phyloP scores from a whole-genome alignment of 2,797 vertebrate genomes.

The Oryzias dopingdopingensis region DNA sequence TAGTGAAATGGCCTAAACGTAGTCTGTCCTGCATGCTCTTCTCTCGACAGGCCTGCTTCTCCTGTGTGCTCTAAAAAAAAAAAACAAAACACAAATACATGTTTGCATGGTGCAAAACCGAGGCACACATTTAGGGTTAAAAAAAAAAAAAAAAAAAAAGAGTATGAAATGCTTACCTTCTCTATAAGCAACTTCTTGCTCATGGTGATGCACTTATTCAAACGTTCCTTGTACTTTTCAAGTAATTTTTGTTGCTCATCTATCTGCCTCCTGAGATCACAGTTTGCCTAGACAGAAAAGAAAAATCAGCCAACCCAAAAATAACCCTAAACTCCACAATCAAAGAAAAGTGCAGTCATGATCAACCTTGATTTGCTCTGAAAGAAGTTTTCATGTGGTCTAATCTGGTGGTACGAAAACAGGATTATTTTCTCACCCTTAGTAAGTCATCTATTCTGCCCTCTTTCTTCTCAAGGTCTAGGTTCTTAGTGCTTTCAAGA shows the following conservation, averaged over 20 bases:
- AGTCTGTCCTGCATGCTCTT: conserved; percentile 99
- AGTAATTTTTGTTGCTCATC: conserved; percentile 99
- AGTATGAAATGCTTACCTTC: conserved; percentile 79
- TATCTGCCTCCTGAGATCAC: conserved; percentile 99
- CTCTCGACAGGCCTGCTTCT: conserved; percentile 96
- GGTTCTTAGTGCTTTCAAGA: conserved; percentile 98
- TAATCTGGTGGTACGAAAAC: background rate
- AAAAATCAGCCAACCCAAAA: background rate
- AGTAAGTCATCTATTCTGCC: conserved; percentile 98
- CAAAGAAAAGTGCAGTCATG: background rate
- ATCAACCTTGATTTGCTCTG: background rate
- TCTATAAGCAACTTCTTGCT: conserved; percentile 99
- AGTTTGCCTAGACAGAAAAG: conserved; percentile 85
- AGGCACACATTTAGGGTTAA: background rate
- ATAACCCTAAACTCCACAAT: background rate
- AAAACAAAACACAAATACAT: background rate
- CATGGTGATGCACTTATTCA: conserved; percentile 99
- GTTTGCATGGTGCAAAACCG: background rate
- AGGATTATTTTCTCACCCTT: conserved; percentile 81
- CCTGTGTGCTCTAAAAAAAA: conserved; percentile 79
- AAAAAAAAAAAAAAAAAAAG: background rate
- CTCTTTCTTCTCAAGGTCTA: conserved; percentile 99
- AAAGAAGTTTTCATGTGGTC: background rate
- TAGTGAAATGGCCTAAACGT: conserved; percentile 97
- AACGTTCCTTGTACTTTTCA: conserved; percentile 99